Conservation (phyloP, 2,113 vertebrate species). For the Dendropsophus ebraccatus region DNA sequence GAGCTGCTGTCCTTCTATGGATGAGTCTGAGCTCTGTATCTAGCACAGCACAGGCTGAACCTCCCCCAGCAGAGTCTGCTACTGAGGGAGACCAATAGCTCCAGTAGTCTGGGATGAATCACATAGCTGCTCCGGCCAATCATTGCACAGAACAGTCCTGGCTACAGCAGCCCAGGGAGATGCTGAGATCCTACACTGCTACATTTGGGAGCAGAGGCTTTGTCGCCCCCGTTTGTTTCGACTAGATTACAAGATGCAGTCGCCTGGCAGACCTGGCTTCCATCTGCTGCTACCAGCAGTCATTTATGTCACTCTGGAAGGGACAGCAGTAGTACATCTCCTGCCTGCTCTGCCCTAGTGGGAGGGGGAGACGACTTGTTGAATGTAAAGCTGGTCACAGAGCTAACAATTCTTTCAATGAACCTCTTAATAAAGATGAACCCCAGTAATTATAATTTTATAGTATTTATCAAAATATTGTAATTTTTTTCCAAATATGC, state of each 20-base stretch:
- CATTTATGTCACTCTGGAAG: neutral
- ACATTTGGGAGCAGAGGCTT: conserved; percentile 11
- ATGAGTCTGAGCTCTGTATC: conserved; percentile 23
- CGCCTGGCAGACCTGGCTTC: neutral
- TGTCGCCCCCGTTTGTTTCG: conserved; percentile 49
- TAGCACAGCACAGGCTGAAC: conserved; percentile 14
- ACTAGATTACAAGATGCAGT: conserved; percentile 29
- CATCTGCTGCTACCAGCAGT: conserved; percentile 7
- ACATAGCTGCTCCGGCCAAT: conserved; percentile 42
- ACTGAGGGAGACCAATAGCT: conserved; percentile 43
- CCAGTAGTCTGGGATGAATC: conserved; percentile 23
- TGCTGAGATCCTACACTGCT: conserved; percentile 15
- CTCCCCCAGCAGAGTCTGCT: conserved; percentile 51
- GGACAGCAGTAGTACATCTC: neutral
- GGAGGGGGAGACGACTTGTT: neutral
- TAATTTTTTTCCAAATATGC: too few species aligned
- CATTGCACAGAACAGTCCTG: conserved; percentile 2
- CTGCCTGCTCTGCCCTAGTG: neutral
- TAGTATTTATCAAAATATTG: too few species aligned
- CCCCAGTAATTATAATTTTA: neutral
- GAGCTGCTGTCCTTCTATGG: conserved; percentile 19
- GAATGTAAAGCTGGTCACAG: conserved; percentile 8
- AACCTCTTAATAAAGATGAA: neutral
- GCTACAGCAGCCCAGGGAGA: conserved; percentile 31
- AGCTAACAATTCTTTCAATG: too few species aligned